Conservation (phyloP, 2,888 invertebrate genomes). For the Chloromyia formosa region DNA sequence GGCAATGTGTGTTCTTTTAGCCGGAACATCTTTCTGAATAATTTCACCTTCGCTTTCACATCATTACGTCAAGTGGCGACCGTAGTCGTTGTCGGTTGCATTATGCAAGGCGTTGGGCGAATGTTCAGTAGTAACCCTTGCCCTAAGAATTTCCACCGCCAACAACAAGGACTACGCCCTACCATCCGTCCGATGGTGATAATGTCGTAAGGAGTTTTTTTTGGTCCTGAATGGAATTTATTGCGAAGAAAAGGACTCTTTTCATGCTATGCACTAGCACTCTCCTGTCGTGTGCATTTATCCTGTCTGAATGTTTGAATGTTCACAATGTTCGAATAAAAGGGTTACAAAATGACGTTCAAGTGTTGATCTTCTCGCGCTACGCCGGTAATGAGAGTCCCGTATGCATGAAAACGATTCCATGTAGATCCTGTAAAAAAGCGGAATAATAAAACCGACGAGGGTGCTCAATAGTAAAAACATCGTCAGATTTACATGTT, state of each 20-base stretch:
- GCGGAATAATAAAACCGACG: not conserved
- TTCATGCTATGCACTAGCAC: slow-evolving; percentile 16
- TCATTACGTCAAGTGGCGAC: slow-evolving; percentile 38
- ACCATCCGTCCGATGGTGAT: not conserved
- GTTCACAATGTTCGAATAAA: not conserved
- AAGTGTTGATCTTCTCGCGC: slow-evolving; percentile 36
- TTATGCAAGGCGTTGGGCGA: slow-evolving; percentile 1
- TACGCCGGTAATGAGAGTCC: slow-evolving; percentile 27
- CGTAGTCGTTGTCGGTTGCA: not conserved
- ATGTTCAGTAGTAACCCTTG: not conserved
- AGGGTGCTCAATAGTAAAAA: not conserved
- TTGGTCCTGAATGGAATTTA: slow-evolving; percentile 10
- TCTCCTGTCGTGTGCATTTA: slow-evolving; percentile 1
- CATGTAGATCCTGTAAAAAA: not conserved
- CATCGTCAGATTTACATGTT: not conserved
- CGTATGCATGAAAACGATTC: slow-evolving; percentile 24
- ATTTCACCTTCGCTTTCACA: slow-evolving; percentile 43
- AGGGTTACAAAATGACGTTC: slow-evolving; percentile 20
- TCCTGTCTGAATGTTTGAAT: slow-evolving; percentile 24
- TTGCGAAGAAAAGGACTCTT: slow-evolving; percentile 26
- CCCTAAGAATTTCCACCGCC: not conserved
- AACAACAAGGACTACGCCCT: not conserved
- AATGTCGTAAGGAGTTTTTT: slow-evolving; percentile 3
- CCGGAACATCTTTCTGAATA: slow-evolving; percentile 38
- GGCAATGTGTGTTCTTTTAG: slow-evolving; percentile 30